A percentile compares a stretch with the other conserved stretches of the same genome.
Evolutionary conservation across 2,797 vertebrate species (phyloP).

Genomic region (Rachycentron canadum): DNA sequence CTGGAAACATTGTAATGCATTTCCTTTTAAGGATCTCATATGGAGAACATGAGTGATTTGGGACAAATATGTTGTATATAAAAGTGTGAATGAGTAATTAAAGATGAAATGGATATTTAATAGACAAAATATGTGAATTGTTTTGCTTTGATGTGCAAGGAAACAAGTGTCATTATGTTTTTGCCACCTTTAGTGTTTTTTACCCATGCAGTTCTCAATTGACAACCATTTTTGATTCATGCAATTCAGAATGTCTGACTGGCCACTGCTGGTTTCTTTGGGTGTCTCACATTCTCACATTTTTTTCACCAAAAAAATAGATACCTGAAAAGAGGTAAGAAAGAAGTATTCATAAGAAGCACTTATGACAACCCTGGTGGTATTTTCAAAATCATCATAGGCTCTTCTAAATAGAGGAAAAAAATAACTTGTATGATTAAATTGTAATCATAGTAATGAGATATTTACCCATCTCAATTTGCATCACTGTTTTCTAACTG

Average conservation of each 20-base stretch:
- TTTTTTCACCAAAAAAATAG: not conserved
- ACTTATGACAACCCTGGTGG: not conserved
- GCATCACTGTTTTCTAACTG: not conserved
- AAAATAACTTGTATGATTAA: no score
- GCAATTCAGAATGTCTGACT: not conserved
- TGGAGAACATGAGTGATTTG: not conserved
- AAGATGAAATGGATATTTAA: slow-evolving; percentile 29
- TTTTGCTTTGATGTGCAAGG: not conserved
- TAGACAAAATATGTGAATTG: not conserved
- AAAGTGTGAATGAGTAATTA: slow-evolving; percentile 38
- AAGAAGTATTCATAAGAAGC: no score
- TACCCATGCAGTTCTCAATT: not conserved
- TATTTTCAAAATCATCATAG: not conserved
- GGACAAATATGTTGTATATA: slow-evolving; percentile 22
- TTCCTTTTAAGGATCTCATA: not conserved
- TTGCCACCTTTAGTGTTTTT: not conserved
- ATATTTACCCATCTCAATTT: not conserved
- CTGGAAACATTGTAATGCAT: not conserved
- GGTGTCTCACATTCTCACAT: not conserved
- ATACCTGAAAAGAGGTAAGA: not conserved
- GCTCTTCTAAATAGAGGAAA: no score
- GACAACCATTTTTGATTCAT: not conserved
- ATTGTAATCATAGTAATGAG: not conserved
- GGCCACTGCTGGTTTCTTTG: not conserved
- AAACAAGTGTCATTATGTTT: not conserved